These are phyloP conservation scores for Lophius americanus DNA, from an alignment of 2,797 vertebrate species.

Conservation along the genomic window DNA sequence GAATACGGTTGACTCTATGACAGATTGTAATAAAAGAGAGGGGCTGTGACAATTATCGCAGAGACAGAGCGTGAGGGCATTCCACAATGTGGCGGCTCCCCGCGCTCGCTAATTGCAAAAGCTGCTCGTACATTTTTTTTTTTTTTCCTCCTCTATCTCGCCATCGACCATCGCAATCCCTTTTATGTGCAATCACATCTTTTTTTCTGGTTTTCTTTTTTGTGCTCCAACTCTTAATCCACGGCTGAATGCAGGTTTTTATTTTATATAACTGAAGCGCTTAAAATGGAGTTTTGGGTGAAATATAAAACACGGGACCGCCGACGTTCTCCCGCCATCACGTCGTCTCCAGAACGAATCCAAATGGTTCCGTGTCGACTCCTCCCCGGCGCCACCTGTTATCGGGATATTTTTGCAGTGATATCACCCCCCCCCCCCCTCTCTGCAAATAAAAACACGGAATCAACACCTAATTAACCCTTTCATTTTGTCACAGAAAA, in stretches of 20 bases:
- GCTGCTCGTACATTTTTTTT: constrained; percentile 56
- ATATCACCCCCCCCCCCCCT: constrained; percentile 61
- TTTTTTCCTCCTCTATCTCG: constrained; percentile 42
- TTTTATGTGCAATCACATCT: constrained; percentile 51
- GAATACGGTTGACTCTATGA: constrained; percentile 80
- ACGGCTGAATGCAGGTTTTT: too few relatives aligned
- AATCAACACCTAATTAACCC: constrained; percentile 81
- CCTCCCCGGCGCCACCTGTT: constrained; percentile 78
- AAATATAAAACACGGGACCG: constrained; percentile 65
- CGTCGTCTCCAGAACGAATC: constrained; percentile 69
- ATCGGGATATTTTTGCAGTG: constrained; percentile 77
- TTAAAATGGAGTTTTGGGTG: constrained; percentile 50
- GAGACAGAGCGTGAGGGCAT: constrained; percentile 72
- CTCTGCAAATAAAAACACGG: constrained; percentile 79
- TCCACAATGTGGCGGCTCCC: constrained; percentile 72
- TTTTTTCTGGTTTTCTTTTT: constrained; percentile 19
- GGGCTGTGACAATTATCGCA: constrained; percentile 79
- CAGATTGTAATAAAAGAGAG: constrained; percentile 82
- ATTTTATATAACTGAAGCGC: constrained; percentile 47
- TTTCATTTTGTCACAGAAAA: too few relatives aligned
- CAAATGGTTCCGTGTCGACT: constrained; percentile 74
- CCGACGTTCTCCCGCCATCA: constrained; percentile 74
- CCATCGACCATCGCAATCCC: constrained; percentile 49
- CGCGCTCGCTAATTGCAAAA: constrained; percentile 77
- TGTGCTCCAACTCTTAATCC: constrained; percentile 31